Conservation (phyloP, 1,140 invertebrate genomes). For the Macrotrachela quadricornifera region DNA sequence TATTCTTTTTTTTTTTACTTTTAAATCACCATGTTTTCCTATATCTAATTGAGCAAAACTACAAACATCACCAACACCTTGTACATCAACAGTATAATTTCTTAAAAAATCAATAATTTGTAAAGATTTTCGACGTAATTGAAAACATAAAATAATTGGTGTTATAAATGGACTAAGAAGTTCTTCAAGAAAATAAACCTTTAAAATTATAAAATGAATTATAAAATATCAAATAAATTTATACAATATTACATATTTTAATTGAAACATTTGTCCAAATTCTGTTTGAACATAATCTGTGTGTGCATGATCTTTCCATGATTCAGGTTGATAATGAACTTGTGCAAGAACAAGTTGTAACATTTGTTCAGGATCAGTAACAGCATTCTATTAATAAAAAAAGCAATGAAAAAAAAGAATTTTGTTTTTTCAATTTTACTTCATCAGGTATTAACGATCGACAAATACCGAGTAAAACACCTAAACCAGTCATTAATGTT, state of each 20-base stretch:
- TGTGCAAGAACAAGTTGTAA: slow-evolving; percentile 69
- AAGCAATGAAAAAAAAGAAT: no score
- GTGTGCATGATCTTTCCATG: slow-evolving; percentile 73
- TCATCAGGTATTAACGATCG: slow-evolving; percentile 37
- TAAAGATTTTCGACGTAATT: slow-evolving; percentile 50
- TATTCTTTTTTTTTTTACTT: no score
- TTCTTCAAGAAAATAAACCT: slow-evolving; percentile 58
- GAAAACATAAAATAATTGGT: slow-evolving; percentile 58
- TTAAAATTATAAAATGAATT: slow-evolving; percentile 20
- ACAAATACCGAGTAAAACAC: slow-evolving; percentile 46
- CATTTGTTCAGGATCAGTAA: slow-evolving; percentile 66
- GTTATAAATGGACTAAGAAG: slow-evolving; percentile 76
- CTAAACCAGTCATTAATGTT: slow-evolving; percentile 55
- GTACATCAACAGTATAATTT: slow-evolving; percentile 81
- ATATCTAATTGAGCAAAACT: slow-evolving; percentile 91
- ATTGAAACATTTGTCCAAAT: slow-evolving; percentile 78
- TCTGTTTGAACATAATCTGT: slow-evolving; percentile 58
- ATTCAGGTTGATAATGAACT: slow-evolving; percentile 78
- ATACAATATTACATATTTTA: slow-evolving; percentile 45
- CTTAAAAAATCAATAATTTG: slow-evolving; percentile 88
- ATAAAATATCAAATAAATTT: slow-evolving; percentile 3
- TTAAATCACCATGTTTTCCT: slow-evolving; percentile 63
- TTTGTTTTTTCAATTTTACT: slow-evolving; percentile 10
- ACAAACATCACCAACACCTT: slow-evolving; percentile 89
- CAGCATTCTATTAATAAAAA: slow-evolving; percentile 38